Evolutionary conservation across 2,888 invertebrate genomes (phyloP), one percentile per base, ranked within the genome.

Genomic region (Koerneria pararmatus): DNA sequence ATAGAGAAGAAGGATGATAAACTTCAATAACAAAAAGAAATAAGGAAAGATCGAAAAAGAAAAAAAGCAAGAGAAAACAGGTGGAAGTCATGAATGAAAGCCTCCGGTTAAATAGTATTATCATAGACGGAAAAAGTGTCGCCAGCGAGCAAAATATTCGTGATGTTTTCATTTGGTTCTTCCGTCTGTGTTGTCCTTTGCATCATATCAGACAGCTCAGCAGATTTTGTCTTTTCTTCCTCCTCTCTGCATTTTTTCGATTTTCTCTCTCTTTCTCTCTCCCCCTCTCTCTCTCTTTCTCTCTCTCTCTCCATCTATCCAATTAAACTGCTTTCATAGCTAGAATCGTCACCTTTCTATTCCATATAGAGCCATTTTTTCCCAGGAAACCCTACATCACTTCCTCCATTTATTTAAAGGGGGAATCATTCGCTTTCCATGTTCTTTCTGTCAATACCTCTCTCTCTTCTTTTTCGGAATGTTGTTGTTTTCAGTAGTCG

Each of bases 261-360:
- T n/a, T n/a, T n/a, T n/a, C n/a, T n/a, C n/a, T 53, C 53, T 22
- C 8, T 22, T 53, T 22, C 53, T 53, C 53, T 8, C 53, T 22
- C 53, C 24, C 53, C 53, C 53, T 53, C 22, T 53, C 53, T 24
- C 53, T 53, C 53, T 53, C 53, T 53, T 6, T 53, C 53, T 22
- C 53, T 53, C 53, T 15, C 22, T 24, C 24, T 22, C 22, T 22
- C 53, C 22, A 19, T 22, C 15, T 53, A 53, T 53, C 8, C 22
- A 24, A 53, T 53, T 24, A 22, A 53, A 22, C 22, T 22, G 53
- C 11, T 15, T 19, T 53, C 15, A 6, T 22, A 22, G 22, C 53
- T 53, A n/a, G 15, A 15, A 6, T 22, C 53, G 15, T 8, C 22
- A 22, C 53, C 24, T 8, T 22, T 53, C 53, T n/a, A n/a, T n/a